Evolutionary conservation across 2,797 vertebrate genomes (phyloP).

Genomic region (Dermochelys coriacea): DNA sequence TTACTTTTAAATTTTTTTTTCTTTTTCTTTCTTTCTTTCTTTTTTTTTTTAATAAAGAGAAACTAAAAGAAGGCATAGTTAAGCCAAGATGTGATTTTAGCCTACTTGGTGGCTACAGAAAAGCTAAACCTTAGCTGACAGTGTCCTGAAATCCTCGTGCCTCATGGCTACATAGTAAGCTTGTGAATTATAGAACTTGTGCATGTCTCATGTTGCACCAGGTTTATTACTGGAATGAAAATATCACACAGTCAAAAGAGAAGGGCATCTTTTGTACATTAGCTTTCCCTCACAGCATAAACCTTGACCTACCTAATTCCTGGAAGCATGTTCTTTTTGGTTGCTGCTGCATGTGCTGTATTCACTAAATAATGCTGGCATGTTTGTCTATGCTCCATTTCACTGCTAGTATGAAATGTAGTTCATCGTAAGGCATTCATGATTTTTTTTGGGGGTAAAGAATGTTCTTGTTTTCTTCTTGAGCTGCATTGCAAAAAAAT

Average conservation of each 20-base stretch:
- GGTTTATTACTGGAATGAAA: constrained; percentile 4
- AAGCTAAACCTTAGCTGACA: not conserved
- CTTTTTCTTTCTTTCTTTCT: not conserved
- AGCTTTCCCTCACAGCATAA: not conserved
- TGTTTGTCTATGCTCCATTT: not conserved
- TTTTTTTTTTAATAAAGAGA: not conserved
- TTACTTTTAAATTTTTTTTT: not conserved
- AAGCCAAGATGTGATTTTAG: not conserved
- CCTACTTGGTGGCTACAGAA: constrained; percentile 31
- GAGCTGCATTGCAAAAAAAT: not conserved
- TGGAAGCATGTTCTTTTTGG: not conserved
- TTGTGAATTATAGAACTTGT: not conserved
- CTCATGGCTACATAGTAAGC: not conserved
- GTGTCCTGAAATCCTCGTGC: not conserved
- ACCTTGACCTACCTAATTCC: constrained; percentile 13
- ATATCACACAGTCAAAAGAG: not conserved
- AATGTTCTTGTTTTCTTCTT: not conserved
- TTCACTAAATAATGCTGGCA: not conserved
- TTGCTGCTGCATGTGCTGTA: not conserved
- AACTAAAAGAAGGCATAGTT: not conserved
- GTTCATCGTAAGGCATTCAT: not conserved
- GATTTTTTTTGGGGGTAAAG: not conserved
- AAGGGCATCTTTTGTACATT: not conserved
- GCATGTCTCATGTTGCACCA: not conserved
- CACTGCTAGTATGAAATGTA: not conserved